A percentile compares a stretch with the other conserved stretches of the same genome.
phyloP scores from a whole-genome alignment of 1,140 invertebrate species.

The Drosophila ananassae region DNA sequence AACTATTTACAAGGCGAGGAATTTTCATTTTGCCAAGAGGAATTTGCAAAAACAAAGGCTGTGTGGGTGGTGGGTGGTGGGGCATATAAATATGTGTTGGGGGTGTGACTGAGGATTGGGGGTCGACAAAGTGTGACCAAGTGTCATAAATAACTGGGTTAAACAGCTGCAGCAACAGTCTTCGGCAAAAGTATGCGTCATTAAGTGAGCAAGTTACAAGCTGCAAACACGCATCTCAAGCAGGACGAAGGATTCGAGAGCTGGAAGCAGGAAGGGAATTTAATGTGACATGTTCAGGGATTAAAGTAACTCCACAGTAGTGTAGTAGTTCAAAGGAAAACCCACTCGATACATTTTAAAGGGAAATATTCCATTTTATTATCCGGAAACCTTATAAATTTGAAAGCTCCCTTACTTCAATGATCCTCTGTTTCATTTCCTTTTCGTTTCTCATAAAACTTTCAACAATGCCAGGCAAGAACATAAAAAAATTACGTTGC shows the following conservation, averaged over 20 bases:
- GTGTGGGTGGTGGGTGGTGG: background rate
- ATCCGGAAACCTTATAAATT: background rate
- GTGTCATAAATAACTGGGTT: conserved; percentile 75
- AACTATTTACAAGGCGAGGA: conserved; percentile 61
- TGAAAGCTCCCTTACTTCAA: background rate
- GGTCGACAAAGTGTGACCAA: conserved; percentile 55
- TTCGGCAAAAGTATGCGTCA: conserved; percentile 59
- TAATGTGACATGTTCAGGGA: background rate
- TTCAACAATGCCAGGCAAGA: conserved; percentile 18
- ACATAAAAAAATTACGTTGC: conserved; percentile 43
- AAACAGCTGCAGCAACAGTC: conserved; percentile 69
- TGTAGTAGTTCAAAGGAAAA: background rate
- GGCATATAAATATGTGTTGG: background rate
- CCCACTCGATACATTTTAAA: background rate
- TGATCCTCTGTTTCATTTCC: background rate
- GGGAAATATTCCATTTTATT: background rate
- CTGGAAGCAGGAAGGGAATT: background rate
- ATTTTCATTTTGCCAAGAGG: conserved; percentile 79
- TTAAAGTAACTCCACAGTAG: background rate
- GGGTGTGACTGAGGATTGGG: background rate
- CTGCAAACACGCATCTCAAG: conserved; percentile 51
- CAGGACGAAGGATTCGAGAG: conserved; percentile 21
- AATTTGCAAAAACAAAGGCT: conserved; percentile 67
- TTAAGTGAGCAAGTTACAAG: conserved; percentile 68
- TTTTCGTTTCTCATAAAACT: conserved; percentile 14